A percentile compares a stretch with the other conserved stretches of the same genome.
phyloP scores from a whole-genome alignment of 1,140 invertebrate species.

The Drosophila bifasciata region DNA sequence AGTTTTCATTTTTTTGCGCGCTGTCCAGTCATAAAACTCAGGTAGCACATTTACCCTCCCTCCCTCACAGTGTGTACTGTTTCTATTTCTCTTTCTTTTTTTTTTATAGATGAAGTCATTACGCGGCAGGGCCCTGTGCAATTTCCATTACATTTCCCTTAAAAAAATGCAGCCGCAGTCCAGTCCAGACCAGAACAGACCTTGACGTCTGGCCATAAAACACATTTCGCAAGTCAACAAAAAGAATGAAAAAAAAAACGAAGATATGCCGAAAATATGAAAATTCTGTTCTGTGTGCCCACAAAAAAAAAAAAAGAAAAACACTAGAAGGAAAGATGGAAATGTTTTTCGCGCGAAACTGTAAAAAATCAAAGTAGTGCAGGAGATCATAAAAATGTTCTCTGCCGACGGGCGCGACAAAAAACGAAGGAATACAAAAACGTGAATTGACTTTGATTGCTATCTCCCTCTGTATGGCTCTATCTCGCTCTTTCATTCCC shows the following conservation, averaged over 20 bases:
- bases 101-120: constrained; percentile 72
- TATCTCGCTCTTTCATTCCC: constrained; percentile 9
- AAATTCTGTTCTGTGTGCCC: constrained; percentile 53
- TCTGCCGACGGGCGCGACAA: constrained; percentile 61
- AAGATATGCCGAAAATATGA: constrained; percentile 28
- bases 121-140: constrained; percentile 26
- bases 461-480: constrained; percentile 14
- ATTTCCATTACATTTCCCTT: constrained; percentile 30
- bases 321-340: constrained; percentile 23
- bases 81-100: constrained; percentile 47
- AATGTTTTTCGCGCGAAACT: constrained; percentile 66
- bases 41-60: constrained; percentile 41
- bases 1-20: constrained; percentile 51
- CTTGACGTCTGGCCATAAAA: constrained; percentile 74
- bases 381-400: constrained; percentile 62
- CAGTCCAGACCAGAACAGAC: constrained; percentile 39
- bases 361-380: constrained; percentile 82
- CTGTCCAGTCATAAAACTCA: constrained; percentile 54
- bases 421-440: constrained; percentile 24
- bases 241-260: constrained; percentile 14
- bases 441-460: constrained; percentile 70
- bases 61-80: neutral
- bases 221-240: constrained; percentile 43
- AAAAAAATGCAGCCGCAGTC: constrained; percentile 56
- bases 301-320: constrained; percentile 38